Conservation (phyloP, 2,797 vertebrate species). For the Leptodactylus fallax region DNA sequence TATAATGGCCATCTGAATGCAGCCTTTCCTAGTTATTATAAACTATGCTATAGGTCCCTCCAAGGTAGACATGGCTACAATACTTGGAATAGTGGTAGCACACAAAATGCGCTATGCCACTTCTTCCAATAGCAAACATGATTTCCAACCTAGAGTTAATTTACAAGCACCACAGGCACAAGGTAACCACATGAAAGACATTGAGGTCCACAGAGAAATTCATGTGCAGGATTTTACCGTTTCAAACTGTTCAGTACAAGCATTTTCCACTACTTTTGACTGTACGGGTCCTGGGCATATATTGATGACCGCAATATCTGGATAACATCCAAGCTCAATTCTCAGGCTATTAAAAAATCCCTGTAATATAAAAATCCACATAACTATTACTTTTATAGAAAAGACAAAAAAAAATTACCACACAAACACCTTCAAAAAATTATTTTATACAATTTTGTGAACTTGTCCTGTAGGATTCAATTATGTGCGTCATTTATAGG, state of each 20-base stretch:
- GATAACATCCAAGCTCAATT: slow-evolving; percentile 83
- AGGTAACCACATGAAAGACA: not conserved
- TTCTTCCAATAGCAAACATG: too few species aligned
- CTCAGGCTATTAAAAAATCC: slow-evolving; percentile 92
- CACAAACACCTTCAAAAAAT: not conserved
- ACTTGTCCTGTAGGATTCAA: too few species aligned
- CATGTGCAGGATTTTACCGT: slow-evolving; percentile 76
- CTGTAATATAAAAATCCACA: slow-evolving; percentile 70
- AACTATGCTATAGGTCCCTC: not conserved
- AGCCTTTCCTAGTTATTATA: too few species aligned
- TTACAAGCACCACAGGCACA: not conserved
- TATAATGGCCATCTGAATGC: too few species aligned
- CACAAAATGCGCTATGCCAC: not conserved
- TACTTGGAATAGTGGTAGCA: not conserved
- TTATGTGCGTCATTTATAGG: too few species aligned
- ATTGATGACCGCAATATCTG: slow-evolving; percentile 85
- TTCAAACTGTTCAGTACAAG: slow-evolving; percentile 81
- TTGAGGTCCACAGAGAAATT: not conserved
- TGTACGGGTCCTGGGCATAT: slow-evolving; percentile 91
- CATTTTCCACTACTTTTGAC: slow-evolving; percentile 88
- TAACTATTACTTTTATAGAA: not conserved
- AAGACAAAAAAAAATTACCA: not conserved
- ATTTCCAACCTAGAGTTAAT: not conserved
- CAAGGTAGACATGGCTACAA: not conserved
- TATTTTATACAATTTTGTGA: too few species aligned